phyloP scores from a whole-genome alignment of 2,888 invertebrate genomes.

The Eurytoma adleriae region DNA sequence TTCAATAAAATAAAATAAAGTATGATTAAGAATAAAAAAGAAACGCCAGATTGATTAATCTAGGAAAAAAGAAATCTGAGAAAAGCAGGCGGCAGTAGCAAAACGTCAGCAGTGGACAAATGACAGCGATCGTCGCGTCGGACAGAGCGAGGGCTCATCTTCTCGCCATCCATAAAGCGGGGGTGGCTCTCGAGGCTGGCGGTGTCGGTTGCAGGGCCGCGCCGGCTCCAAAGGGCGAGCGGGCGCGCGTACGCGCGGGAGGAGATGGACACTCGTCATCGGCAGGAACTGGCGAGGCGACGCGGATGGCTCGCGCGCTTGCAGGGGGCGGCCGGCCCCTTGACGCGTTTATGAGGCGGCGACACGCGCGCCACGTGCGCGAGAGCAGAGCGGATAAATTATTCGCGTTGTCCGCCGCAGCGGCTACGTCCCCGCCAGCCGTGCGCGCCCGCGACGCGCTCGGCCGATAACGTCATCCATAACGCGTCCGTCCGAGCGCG shows the following conservation, averaged over 20 bases:
- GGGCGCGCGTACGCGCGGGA: neutral
- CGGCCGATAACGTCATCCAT: conserved; percentile 72
- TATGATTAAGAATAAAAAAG: too few species aligned
- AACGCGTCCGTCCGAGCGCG: conserved; percentile 59
- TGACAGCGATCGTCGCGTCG: neutral
- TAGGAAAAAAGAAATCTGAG: too few species aligned
- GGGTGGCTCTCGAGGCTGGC: too few species aligned
- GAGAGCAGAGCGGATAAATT: conserved; percentile 68
- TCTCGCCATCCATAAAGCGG: neutral
- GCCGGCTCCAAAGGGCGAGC: neutral
- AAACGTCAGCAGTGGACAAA: neutral
- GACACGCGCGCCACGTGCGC: conserved; percentile 52
- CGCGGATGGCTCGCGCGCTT: neutral
- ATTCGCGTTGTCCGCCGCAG: conserved; percentile 67
- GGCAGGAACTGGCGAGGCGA: neutral
- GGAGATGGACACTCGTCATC: conserved; percentile 19
- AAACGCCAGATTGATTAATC: too few species aligned
- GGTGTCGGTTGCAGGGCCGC: too few species aligned
- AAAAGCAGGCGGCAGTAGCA: neutral
- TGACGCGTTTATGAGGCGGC: conserved; percentile 52
- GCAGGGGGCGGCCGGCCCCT: neutral
- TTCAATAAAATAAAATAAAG: too few species aligned
- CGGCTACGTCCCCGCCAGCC: conserved; percentile 45
- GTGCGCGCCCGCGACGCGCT: conserved; percentile 53
- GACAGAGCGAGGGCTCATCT: neutral